Evolutionary conservation across 2,888 invertebrate species (phyloP).

Genomic region (Eupithecia tripunctaria): DNA sequence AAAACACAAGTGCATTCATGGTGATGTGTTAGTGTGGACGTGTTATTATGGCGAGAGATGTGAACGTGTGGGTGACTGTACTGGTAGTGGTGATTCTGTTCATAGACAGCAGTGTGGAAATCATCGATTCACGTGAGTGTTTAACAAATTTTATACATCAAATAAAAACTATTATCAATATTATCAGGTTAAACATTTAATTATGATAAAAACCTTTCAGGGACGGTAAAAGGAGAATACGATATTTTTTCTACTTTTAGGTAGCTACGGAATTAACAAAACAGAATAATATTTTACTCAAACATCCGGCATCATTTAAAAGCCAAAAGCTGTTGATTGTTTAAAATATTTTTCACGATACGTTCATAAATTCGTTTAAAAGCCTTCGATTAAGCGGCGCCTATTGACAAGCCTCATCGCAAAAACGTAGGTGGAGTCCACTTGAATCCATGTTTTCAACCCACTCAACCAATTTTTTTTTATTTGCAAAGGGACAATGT

Average conservation of each 20-base stretch:
- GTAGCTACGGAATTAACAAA: neutral
- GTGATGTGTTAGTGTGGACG: conserved; percentile 59
- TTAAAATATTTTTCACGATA: conserved; percentile 21
- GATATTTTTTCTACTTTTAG: neutral
- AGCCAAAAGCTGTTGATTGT: conserved; percentile 21
- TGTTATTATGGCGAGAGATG: conserved; percentile 64
- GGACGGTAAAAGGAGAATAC: neutral
- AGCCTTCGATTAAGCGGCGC: conserved; percentile 28
- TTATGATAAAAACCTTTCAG: neutral
- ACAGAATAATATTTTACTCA: neutral
- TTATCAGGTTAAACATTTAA: neutral
- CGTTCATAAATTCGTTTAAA: conserved; percentile 32
- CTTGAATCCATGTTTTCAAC: neutral
- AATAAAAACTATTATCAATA: too few relatives aligned
- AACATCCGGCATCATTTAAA: conserved; percentile 17
- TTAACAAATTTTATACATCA: too few relatives aligned
- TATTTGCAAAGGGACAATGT: neutral
- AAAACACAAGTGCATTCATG: conserved; percentile 46
- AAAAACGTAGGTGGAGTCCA: conserved; percentile 22
- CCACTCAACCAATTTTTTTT: neutral
- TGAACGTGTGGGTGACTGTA: conserved; percentile 59
- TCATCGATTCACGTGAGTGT: conserved; percentile 76
- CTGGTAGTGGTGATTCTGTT: conserved; percentile 63
- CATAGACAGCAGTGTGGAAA: conserved; percentile 69
- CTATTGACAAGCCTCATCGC: conserved; percentile 38